Base-by-base conservation (phyloP, 2,113 vertebrate genomes). In the Platanista minor region DNA sequence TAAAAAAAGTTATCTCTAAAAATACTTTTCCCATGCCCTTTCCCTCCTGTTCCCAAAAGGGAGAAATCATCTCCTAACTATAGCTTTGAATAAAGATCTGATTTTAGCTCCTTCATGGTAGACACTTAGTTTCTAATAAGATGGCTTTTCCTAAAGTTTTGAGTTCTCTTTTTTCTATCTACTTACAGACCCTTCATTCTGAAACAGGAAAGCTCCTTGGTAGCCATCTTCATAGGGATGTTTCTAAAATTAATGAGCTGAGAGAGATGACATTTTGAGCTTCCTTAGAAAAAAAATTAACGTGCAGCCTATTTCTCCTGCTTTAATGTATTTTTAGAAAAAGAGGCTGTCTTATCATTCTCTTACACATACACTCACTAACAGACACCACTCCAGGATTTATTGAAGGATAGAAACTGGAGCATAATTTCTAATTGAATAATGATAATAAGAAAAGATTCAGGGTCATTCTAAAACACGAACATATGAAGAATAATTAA, bases 401-500 rank as follows among this genome's bases (percentile, higher is more conserved):
- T 81, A 85, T 13, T 91, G 94, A 80, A 94, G 92, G 88, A 41
- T 88, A 74, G 94, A 96, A 97, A 97, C 84, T 94, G 33, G 92
- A 88, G 11, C 92, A 94, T 10, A 12, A 21, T 92, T 94, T 94
- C 74, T 95, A 95, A 98, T 54, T 92, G 72, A 97, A 96, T 92
- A 71, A 87, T n/a, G 71, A 84, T 90, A 94, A 97, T 81, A 91
- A 84, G 90, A 74, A 91, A 82, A 92, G 90, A 92, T 96, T 84
- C 61, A 78, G 81, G 52, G 59, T 77, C 62, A 43, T 97, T 97
- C 54, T 49, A 64, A 66, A 78, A 85, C 41, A 52, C 36, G 90
- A 90, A 88, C 82, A 62, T 43, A 71, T 52, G 72, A 92, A 90
- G 85, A 92, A 78, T 96, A 97, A 98, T 97, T 87, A 97, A 61